A percentile compares a stretch with the other conserved stretches of the same genome.
These are phyloP conservation scores for Aplysia californica DNA, from an alignment of 1,140 invertebrate species.

Conservation along the genomic window DNA sequence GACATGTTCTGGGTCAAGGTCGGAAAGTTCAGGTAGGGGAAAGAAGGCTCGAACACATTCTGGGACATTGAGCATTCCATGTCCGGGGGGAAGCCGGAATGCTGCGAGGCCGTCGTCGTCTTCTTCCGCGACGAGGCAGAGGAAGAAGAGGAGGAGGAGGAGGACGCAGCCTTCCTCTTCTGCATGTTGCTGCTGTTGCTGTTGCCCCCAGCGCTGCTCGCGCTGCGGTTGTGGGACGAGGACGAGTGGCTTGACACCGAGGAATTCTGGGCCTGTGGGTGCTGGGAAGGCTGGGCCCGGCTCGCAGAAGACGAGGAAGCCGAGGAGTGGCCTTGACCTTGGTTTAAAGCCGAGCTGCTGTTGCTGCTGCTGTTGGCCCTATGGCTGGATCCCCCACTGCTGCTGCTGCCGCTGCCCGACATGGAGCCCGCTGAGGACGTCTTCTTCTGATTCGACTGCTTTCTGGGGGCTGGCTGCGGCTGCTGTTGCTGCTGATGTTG, in stretches of 20 bases:
- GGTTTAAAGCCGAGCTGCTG: constrained; percentile 25
- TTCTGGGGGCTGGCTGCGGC: neutral
- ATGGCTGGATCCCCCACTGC: neutral
- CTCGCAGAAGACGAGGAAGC: constrained; percentile 14
- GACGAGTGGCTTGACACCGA: constrained; percentile 21
- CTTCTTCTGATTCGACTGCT: constrained; percentile 6
- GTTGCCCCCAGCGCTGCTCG: neutral
- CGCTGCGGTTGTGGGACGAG: constrained; percentile 1
- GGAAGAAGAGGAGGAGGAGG: constrained; percentile 20
- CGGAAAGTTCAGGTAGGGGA: constrained; percentile 58
- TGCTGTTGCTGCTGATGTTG: constrained; percentile 24
- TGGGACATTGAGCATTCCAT: constrained; percentile 57
- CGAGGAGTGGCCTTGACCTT: constrained; percentile 30
- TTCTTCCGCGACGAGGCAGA: constrained; percentile 36
- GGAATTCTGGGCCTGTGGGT: no score
- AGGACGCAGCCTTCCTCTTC: constrained; percentile 15
- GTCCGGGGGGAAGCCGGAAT: constrained; percentile 40
- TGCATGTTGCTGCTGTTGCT: constrained; percentile 32
- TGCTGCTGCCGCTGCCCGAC: neutral
- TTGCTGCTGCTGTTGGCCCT: constrained; percentile 3
- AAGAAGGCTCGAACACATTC: constrained; percentile 61
- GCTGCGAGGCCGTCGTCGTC: constrained; percentile 37
- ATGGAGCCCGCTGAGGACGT: constrained; percentile 9
- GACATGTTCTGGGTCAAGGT: constrained; percentile 57
- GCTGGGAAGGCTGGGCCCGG: constrained; percentile 23